Conservation (phyloP, 2,113 vertebrate genomes). For the Antidorcas marsupialis region DNA sequence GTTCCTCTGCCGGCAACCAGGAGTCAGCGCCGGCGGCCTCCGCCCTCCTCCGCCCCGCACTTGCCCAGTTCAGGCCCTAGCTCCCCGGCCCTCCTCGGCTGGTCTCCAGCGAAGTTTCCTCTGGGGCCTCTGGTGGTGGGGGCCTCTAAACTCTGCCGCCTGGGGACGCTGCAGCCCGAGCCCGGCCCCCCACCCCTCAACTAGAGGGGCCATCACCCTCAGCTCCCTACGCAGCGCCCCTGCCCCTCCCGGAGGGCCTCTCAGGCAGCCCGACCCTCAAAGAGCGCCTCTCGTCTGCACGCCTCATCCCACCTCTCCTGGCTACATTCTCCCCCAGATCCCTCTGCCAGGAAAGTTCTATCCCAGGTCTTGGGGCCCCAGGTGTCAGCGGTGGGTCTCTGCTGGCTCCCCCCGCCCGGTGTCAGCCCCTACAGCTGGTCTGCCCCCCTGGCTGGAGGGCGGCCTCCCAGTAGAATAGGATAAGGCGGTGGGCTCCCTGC, state of each 20-base stretch:
- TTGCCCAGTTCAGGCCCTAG: not conserved
- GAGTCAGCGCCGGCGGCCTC: not conserved
- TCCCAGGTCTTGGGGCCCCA: not conserved
- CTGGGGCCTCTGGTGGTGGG: not conserved
- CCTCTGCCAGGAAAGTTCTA: not conserved
- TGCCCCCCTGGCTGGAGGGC: not conserved
- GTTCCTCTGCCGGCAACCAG: not conserved
- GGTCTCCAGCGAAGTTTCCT: not conserved
- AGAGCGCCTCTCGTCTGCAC: not conserved
- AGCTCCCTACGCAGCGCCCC: not conserved
- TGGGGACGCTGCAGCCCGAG: not conserved
- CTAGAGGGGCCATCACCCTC: not conserved
- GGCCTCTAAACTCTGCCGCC: not conserved
- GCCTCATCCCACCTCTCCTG: too few relatives aligned
- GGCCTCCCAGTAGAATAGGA: not conserved
- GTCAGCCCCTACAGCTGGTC: not conserved
- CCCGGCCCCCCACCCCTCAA: accelerated
- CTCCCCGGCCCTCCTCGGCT: not conserved
- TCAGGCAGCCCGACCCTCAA: not conserved
- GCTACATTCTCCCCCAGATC: not conserved
- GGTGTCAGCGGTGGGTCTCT: not conserved
- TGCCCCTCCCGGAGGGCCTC: not conserved
- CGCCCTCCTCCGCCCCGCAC: too few relatives aligned
- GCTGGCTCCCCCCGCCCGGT: accelerated
- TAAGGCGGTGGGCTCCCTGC: not conserved